Evolutionary conservation across 1,140 invertebrate species (phyloP).

Genomic region (Lepidotrigona ventralis): DNA sequence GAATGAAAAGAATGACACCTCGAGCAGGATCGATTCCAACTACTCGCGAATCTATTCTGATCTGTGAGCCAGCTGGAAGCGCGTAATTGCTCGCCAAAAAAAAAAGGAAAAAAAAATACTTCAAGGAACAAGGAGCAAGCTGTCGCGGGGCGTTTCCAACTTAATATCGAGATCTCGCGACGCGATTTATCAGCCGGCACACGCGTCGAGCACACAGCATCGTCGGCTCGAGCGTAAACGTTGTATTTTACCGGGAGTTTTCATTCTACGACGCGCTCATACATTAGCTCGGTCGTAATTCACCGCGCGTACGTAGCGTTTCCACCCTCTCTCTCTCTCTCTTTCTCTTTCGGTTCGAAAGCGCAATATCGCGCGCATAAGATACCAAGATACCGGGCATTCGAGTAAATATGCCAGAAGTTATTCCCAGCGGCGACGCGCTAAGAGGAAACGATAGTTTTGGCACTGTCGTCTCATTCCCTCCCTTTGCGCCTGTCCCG

Average conservation of each 20-base stretch:
- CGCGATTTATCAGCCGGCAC: conserved; percentile 23
- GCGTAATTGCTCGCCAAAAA: too few species aligned
- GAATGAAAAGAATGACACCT: too few species aligned
- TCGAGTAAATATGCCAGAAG: conserved; percentile 54
- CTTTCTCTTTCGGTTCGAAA: background rate
- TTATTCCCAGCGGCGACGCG: conserved; percentile 39
- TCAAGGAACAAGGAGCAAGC: too few species aligned
- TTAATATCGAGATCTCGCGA: conserved; percentile 28
- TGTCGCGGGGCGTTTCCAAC: background rate
- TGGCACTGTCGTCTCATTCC: background rate
- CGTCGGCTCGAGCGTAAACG: background rate
- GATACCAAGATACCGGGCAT: conserved; percentile 19
- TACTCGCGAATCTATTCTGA: too few species aligned
- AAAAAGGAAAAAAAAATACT: too few species aligned
- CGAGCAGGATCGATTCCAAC: too few species aligned
- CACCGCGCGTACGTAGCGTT: conserved; percentile 16
- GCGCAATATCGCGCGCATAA: conserved; percentile 31
- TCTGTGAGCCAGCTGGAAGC: too few species aligned
- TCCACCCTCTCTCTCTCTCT: background rate
- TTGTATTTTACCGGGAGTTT: conserved; percentile 41
- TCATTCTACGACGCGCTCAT: conserved; percentile 33
- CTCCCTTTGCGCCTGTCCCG: background rate
- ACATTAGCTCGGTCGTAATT: conserved; percentile 44
- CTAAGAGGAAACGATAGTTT: conserved; percentile 48
- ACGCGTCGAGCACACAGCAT: too few species aligned